These are phyloP conservation scores for Mesorhabditis belari DNA, from an alignment of 2,888 invertebrate species.

Conservation along the genomic window DNA sequence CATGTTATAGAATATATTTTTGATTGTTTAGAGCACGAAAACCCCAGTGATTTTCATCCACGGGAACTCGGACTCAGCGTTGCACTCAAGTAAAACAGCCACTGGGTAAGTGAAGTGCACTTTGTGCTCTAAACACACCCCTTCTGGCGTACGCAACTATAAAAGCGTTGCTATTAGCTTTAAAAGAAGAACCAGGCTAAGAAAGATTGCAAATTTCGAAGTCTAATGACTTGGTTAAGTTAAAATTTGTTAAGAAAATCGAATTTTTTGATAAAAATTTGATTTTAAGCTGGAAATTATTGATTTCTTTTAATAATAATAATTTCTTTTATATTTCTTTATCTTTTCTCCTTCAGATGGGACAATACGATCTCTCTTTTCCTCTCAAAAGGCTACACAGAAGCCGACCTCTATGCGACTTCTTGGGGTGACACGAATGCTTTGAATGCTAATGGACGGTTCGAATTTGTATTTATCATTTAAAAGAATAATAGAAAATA, in stretches of 20 bases:
- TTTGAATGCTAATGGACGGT: constrained; percentile 15
- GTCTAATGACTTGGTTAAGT: no score
- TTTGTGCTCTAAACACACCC: no score
- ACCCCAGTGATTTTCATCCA: constrained; percentile 29
- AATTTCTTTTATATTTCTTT: neutral
- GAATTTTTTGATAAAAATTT: no score
- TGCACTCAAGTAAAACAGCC: constrained; percentile 9
- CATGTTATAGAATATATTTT: neutral
- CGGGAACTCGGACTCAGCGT: constrained; percentile 37
- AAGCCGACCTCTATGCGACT: constrained; percentile 37
- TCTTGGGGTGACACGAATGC: constrained; percentile 36
- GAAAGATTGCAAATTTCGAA: no score
- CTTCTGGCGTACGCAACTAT: no score
- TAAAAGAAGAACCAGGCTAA: no score
- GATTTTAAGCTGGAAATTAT: no score
- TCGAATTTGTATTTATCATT: neutral
- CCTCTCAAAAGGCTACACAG: constrained; percentile 19
- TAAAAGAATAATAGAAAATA: neutral
- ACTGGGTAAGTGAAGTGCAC: constrained; percentile 12
- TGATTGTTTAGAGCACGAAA: neutral
- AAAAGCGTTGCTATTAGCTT: no score
- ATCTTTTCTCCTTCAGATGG: constrained; percentile 16
- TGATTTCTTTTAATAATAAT: no score
- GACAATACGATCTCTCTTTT: constrained; percentile 25
- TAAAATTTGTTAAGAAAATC: no score